Evolutionary conservation across 2,113 vertebrate genomes (phyloP).

Genomic region (Bubo blakistoni): DNA sequence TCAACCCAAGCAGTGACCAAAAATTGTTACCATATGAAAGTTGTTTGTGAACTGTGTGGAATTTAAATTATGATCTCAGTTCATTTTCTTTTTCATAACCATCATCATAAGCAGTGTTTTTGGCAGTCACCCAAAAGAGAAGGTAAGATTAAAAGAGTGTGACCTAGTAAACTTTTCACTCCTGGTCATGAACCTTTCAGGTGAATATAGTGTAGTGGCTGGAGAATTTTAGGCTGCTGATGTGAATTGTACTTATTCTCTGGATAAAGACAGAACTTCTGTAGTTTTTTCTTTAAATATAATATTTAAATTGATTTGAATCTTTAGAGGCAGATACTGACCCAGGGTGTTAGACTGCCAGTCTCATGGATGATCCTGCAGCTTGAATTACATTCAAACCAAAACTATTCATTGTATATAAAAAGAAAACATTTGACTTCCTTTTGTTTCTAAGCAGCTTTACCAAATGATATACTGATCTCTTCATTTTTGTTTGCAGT

Average conservation of each 20-base stretch:
- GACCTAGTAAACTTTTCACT: slow-evolving; percentile 34
- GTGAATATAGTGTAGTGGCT: not conserved
- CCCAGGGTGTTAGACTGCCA: not conserved
- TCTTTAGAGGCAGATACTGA: not conserved
- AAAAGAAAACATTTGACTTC: not conserved
- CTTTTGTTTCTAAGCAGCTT: not conserved
- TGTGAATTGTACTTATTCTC: not conserved
- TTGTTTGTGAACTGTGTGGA: slow-evolving; percentile 23
- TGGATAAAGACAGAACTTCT: not conserved
- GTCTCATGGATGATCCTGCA: not conserved
- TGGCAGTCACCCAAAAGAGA: slow-evolving; percentile 4
- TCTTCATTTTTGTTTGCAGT: not conserved
- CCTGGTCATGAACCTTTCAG: not conserved
- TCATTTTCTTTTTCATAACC: slow-evolving; percentile 40
- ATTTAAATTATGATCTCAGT: slow-evolving; percentile 44
- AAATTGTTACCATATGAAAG: slow-evolving; percentile 49
- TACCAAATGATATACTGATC: not conserved
- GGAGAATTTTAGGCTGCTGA: not conserved
- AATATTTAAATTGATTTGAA: not conserved
- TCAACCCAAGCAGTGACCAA: not conserved
- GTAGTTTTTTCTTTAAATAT: not conserved
- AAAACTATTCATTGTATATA: not conserved
- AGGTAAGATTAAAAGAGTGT: not conserved
- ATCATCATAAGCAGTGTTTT: slow-evolving; percentile 11
- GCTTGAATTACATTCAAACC: not conserved